These are phyloP conservation scores for Dromococcyx pavoninus DNA, from an alignment of 2,797 vertebrate species.

Conservation along the genomic window DNA sequence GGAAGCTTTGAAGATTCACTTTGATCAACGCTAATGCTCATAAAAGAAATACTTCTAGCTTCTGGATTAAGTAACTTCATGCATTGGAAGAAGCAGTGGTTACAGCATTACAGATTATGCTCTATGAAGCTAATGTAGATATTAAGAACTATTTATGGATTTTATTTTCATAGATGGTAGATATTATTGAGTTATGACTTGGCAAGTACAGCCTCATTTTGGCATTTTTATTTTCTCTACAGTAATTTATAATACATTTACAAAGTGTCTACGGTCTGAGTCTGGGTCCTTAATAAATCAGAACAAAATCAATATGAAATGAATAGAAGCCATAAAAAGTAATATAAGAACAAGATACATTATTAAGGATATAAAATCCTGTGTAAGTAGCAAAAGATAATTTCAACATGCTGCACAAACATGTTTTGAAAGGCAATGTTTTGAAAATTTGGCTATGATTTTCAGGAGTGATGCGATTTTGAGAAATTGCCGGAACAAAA, in stretches of 20 bases:
- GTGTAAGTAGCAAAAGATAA: background rate
- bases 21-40: background rate
- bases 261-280: slow-evolving; percentile 22
- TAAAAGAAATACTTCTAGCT: background rate
- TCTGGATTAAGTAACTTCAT: slow-evolving; percentile 4
- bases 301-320: slow-evolving; percentile 46
- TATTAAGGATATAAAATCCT: slow-evolving; percentile 34
- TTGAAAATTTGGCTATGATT: background rate
- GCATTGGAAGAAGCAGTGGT: background rate
- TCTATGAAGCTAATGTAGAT: slow-evolving; percentile 14
- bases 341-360: slow-evolving; percentile 35
- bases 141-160: slow-evolving; percentile 51
- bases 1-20: background rate
- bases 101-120: background rate
- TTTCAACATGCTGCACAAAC: slow-evolving; percentile 8
- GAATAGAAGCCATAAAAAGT: slow-evolving; percentile 34
- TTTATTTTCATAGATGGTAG: slow-evolving; percentile 44
- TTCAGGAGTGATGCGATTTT: background rate
- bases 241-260: slow-evolving; percentile 26
- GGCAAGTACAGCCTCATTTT: slow-evolving; percentile 28
- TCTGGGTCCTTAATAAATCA: slow-evolving; percentile 45
- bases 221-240: slow-evolving; percentile 57
- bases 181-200: slow-evolving; percentile 54
- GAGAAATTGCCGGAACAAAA: background rate
- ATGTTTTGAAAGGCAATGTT: background rate